phyloP scores from a whole-genome alignment of 2,888 invertebrate species.

The Cephonodes hylas region DNA sequence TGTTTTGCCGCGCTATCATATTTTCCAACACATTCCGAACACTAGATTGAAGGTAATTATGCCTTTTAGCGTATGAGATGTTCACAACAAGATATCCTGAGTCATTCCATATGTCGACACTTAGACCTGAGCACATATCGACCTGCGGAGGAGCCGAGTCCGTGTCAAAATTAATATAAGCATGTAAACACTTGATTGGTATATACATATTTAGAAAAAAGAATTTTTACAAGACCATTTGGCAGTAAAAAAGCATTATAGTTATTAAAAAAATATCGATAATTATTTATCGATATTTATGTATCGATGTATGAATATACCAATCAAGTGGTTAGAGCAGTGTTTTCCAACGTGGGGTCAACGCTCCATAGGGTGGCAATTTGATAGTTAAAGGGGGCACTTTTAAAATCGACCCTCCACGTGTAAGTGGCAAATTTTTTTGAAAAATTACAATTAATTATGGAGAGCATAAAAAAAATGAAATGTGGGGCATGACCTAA shows the following conservation, averaged over 20 bases:
- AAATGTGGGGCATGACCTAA: too few species aligned
- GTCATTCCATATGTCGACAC: neutral
- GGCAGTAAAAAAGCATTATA: too few species aligned
- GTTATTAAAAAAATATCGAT: too few species aligned
- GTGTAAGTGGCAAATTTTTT: too few species aligned
- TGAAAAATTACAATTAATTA: too few species aligned
- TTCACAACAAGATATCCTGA: neutral
- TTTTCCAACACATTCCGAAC: conserved; percentile 1
- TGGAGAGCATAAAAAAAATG: too few species aligned
- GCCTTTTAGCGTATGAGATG: neutral
- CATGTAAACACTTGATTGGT: conserved; percentile 48
- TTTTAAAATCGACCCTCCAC: too few species aligned
- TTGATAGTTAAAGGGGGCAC: too few species aligned
- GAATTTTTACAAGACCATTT: too few species aligned
- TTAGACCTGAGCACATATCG: neutral
- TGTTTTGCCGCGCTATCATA: conserved; percentile 34
- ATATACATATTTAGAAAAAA: conserved; percentile 27
- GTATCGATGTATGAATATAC: conserved; percentile 16
- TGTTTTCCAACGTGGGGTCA: too few species aligned
- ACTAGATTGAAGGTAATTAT: neutral
- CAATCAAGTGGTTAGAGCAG: conserved; percentile 11
- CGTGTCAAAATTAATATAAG: conserved; percentile 20
- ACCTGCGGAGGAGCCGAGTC: neutral
- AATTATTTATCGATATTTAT: too few species aligned
- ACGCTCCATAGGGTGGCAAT: too few species aligned